Evolutionary conservation across 2,888 invertebrate genomes (phyloP), one percentile per base, ranked within the genome.

Genomic region (Xylota segnis): DNA sequence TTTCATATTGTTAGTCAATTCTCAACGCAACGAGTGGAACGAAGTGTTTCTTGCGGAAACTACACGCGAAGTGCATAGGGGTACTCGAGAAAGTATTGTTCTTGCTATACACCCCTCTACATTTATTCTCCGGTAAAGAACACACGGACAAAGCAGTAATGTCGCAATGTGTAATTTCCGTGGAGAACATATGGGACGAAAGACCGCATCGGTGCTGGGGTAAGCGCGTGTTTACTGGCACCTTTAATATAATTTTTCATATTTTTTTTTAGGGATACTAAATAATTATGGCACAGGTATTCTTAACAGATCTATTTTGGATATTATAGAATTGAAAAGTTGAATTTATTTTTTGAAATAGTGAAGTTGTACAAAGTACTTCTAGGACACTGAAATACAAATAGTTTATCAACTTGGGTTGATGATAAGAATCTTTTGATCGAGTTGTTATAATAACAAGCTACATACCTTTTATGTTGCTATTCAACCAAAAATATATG

Each of bases 151-250:
- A 50, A 18, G 14, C 52, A 37, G 52, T 52, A 68, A 54, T 56
- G 54, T 56, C 40, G 18, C 54, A 27, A 56, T 68, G 68, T 68
- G 40, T 68, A 68, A 43, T 68, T 56, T 68, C 29, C 29, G 40
- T 56, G 12, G 29, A 27, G 54, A 68, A 54, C 54, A 68, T 68
- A 68, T 56, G 54, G 43, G 50, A 27, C 2, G 40, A 43, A 29
- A 18, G 6, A 29, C 29, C 16, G 29, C 29, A 29, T 40, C 16
- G 29, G 43, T 29, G 54, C 50, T 27, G 12, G 47, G 12, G 34
- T 16, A 65, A 32, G 16, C 54, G 43, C 37, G 40, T 43, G 43
- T 29, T 6, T 43, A 14, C 50, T 23, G 6, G 52, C 66, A 66
- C 50, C 66, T 52, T 66, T 52, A 37, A 40, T 27, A 37, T 37